These are phyloP conservation scores for Poeciliopsis prolifica DNA, from an alignment of 2,113 vertebrate genomes.

Conservation along the genomic window DNA sequence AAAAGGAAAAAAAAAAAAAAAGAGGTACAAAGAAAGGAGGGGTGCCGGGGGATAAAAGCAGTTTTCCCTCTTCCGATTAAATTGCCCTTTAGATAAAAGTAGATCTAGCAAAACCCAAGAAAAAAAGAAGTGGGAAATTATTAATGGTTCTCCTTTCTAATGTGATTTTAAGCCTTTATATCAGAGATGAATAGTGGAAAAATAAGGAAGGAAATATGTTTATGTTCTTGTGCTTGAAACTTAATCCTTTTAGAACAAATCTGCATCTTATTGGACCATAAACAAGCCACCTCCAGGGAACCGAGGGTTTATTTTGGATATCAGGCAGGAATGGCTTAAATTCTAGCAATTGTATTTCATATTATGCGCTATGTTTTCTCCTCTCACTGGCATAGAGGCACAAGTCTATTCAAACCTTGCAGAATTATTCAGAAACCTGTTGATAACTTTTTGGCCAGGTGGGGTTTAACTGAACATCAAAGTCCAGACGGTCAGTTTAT, in stretches of 20 bases:
- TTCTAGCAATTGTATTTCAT: neutral
- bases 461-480: neutral
- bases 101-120: constrained; percentile 55
- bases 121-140: constrained; percentile 19
- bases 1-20: constrained; percentile 6
- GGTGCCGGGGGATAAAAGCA: constrained; percentile 49
- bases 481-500: neutral
- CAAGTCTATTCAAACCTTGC: neutral
- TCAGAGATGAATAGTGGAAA: constrained; percentile 52
- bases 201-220: constrained; percentile 16
- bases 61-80: constrained; percentile 51
- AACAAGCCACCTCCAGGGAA: constrained; percentile 16
- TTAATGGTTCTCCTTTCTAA: constrained; percentile 52
- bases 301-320: constrained; percentile 1
- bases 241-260: constrained; percentile 45
- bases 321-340: constrained; percentile 2
- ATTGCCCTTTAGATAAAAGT: constrained; percentile 71
- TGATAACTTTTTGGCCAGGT: neutral
- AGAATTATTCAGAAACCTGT: neutral
- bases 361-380: neutral
- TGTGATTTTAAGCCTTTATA: constrained; percentile 51
- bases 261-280: constrained; percentile 34
- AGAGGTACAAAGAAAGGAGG: constrained; percentile 28
- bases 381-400: neutral
- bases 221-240: constrained; percentile 30